A percentile compares a stretch with the other conserved stretches of the same genome.
Evolutionary conservation across 2,113 vertebrate genomes (phyloP).

Genomic region (Chaetura pelagica): DNA sequence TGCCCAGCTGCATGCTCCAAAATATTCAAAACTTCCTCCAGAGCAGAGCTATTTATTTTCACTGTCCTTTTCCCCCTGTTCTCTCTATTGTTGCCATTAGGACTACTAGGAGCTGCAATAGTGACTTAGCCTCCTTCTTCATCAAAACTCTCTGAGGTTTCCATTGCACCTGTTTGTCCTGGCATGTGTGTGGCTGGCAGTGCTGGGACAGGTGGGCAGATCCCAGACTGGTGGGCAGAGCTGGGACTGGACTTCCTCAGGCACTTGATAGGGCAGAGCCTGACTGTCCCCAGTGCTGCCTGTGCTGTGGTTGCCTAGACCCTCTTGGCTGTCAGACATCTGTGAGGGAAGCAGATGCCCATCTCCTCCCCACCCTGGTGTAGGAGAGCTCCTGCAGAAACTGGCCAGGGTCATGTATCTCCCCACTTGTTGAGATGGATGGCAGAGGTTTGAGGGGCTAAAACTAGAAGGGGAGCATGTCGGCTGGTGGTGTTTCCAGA

Average conservation of each 20-base stretch:
- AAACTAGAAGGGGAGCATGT: background rate
- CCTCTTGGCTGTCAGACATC: background rate
- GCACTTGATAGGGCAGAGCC: accelerated
- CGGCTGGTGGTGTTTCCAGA: background rate
- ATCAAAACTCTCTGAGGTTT: accelerated
- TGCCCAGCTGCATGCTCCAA: constrained; percentile 36
- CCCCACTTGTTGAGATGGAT: background rate
- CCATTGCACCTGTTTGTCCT: background rate
- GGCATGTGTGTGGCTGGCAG: background rate
- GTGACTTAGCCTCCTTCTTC: background rate
- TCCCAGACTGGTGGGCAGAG: background rate
- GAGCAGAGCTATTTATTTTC: background rate
- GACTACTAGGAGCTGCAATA: background rate
- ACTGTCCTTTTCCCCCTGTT: background rate
- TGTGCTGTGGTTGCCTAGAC: background rate
- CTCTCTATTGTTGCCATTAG: background rate
- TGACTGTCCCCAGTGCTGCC: background rate
- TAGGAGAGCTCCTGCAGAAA: background rate
- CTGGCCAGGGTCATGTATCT: background rate
- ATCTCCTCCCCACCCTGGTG: background rate
- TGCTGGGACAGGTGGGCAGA: background rate
- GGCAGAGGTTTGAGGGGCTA: background rate
- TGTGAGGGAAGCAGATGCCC: background rate
- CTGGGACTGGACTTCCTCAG: background rate
- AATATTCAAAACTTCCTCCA: background rate